Base-by-base conservation (phyloP, 1,140 invertebrate species). In the Metopolophium dirhodum region DNA sequence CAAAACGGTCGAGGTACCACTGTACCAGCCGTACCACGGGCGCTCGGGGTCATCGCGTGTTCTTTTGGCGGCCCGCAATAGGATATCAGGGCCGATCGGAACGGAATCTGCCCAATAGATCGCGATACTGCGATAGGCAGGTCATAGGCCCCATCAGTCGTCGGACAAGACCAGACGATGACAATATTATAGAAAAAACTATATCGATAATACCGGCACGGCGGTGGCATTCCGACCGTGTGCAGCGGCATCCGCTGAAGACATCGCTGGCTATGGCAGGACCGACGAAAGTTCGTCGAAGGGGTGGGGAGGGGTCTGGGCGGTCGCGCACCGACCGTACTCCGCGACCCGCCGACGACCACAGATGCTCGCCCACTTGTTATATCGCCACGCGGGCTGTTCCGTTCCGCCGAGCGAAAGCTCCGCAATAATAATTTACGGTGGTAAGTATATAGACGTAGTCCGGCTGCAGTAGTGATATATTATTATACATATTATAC, bases 401-500 rank as follows among this genome's bases (percentile, higher is more conserved):
- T 88, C 87, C n/a, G 86, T 49, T 47, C 83, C 23, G 22, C 20
- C 35, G 77, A 83, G 77, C 30, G 47, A 88, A 88, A 88, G 87
- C 87, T 88, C n/a, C 7, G 87, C 47, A 77, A 77, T 18, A 77
- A 77, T 77, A 77, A 77, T 77, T 77, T 14, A 77, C 61, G 30
- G 61, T 77, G 61, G 61, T 77, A 77, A 77, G n/a, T 77, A n/a
- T 77, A 77, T n/a, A 77, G 30, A 77, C 61, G 61, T n/a, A 68
- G 61, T 68, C 49, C 18, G 83, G 7, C 49, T n/a, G 41, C 85
- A 22, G 30, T 77, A n/a, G n/a, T 9, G 30, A 22, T 20, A 47
- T 45, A 86, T n/a, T 47, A 86, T 35, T 51, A 51, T 35, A 23
- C 30, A n/a, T 9, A 49, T 7, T n/a, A 93, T 90, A 94, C 91